A percentile compares a stretch with the other conserved stretches of the same genome.
Conservation (phyloP, 1,140 invertebrate species). For the Brachionus koreanus region DNA sequence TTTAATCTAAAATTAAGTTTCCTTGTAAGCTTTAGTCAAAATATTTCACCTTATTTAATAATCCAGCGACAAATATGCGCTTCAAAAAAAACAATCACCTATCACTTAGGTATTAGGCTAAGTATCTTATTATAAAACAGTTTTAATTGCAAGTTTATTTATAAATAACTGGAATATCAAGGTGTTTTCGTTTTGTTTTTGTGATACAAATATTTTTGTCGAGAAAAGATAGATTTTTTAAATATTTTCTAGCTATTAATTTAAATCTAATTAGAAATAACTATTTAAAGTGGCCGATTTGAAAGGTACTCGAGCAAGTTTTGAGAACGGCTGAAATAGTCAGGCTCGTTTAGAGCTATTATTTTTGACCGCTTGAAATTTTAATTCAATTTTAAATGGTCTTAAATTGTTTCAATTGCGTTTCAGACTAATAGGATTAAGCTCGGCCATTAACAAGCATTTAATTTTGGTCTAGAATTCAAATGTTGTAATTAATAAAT, state of each 20-base stretch:
- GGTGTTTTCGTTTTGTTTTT: constrained; percentile 7
- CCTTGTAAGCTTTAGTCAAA: background rate
- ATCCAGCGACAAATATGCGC: constrained; percentile 14
- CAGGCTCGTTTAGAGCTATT: background rate
- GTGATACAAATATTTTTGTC: constrained; percentile 3
- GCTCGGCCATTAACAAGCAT: background rate
- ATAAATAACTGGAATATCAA: constrained; percentile 24
- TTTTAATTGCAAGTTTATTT: constrained; percentile 21
- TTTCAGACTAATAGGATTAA: constrained; percentile 2
- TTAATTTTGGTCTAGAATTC: background rate
- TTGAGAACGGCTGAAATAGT: background rate
- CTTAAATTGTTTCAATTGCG: background rate
- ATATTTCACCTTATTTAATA: background rate
- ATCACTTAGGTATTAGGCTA: background rate
- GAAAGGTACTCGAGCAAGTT: background rate
- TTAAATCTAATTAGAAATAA: constrained; percentile 17
- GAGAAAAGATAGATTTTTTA: background rate
- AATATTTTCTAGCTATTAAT: constrained; percentile 4
- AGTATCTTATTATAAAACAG: constrained; percentile 1
- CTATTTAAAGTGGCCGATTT: constrained; percentile 7
- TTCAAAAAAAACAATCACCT: background rate
- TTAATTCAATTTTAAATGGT: constrained; percentile 28
- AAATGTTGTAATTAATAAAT: background rate
- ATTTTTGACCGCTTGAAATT: background rate
- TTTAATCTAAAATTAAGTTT: background rate